Evolutionary conservation across 2,797 vertebrate genomes (phyloP).

Genomic region (Acridotheres tristis): DNA sequence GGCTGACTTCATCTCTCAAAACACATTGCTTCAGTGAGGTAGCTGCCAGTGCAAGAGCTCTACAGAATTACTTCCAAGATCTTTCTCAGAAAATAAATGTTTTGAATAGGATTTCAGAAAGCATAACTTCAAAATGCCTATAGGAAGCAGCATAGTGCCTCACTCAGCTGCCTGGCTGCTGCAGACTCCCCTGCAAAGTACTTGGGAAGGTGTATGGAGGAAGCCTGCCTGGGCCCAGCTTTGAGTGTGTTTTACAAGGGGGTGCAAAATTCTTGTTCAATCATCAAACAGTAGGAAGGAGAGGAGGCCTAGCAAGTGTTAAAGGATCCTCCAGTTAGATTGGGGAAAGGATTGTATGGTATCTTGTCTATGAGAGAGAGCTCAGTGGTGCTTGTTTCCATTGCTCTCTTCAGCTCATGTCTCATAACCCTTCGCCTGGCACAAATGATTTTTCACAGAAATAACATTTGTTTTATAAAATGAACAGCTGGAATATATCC

Average conservation of each 20-base stretch:
- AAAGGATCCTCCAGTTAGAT: not conserved
- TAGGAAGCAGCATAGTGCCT: accelerated
- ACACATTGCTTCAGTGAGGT: not conserved
- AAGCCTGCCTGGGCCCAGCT: not conserved
- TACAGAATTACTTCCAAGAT: not conserved
- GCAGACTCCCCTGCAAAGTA: not conserved
- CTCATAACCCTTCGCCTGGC: not conserved
- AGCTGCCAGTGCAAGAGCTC: not conserved
- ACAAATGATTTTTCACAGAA: not conserved
- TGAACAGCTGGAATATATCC: not conserved
- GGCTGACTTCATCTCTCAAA: not conserved
- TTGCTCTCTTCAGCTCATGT: not conserved
- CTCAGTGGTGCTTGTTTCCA: not conserved
- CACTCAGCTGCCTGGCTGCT: not conserved
- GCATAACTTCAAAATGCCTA: not conserved
- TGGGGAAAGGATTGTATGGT: not conserved
- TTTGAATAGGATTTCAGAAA: not conserved
- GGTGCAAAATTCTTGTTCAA: not conserved
- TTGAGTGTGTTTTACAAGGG: accelerated
- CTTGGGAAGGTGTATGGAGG: accelerated
- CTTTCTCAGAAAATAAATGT: not conserved
- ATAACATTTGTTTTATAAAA: not conserved
- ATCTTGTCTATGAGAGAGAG: not conserved
- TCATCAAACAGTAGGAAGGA: not conserved
- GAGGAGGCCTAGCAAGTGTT: not conserved